Evolutionary conservation across 2,113 vertebrate genomes (phyloP), one percentile per base, ranked within the genome.

Genomic region (Gymnocephalus cernua): DNA sequence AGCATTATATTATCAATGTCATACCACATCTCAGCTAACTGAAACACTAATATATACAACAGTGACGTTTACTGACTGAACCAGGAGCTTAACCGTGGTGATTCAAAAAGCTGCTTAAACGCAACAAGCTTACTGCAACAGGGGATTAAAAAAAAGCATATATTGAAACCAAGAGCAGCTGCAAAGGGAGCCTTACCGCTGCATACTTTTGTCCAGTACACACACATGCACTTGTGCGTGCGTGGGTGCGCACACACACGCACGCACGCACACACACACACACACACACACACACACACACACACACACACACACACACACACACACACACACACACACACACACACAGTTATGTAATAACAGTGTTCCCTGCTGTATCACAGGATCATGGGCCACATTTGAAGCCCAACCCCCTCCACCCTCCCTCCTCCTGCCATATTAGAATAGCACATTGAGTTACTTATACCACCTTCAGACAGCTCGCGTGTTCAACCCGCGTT

Each of bases 361-460:
- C 77, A 82, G 89, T 32, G 67, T 85, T 92, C 78, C 88, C 81
- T 76, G 67, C 79, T 89, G 90, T 56, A 88, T 74, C 74, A 81
- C 82, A 67, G 79, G 88, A 92, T 90, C 90, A 89, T 71, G 89
- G 89, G 85, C 59, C 88, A 92, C 79, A 78, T 90, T 84, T 92
- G 80, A 84, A 89, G 58, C 82, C 84, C 83, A 51, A 18, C 83
- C 85, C 88, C 66, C 79, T 29, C 51, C 53, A 53, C 57, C 45
- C 53, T 21, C 32, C 57, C 47, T 74, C 79, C 64, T 72, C 54
- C 70, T 69, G 45, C 82, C 59, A 78, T 85, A 86, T 88, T 86
- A 89, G 90, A 90, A 89, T 68, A 83, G 86, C 86, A 87, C 85
- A 87, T 64, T 82, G 78, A 80, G 72, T 89, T 80, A 87, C 80